Evolutionary conservation across 2,113 vertebrate species (phyloP).

Genomic region (Andinoacara biseriatus): DNA sequence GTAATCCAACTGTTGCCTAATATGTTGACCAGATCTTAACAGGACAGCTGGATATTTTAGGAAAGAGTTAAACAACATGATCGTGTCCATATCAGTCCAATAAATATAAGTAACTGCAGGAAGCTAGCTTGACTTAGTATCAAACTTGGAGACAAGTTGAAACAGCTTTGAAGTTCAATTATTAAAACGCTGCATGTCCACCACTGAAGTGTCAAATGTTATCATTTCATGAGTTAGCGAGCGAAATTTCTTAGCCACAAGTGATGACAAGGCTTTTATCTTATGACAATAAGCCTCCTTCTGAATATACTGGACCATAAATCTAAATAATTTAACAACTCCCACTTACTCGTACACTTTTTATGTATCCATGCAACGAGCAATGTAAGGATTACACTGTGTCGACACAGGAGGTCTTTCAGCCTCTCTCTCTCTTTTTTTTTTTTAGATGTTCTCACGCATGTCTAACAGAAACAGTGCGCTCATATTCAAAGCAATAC

Average conservation of each 20-base stretch:
- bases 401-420: not conserved
- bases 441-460: not conserved
- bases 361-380: not conserved
- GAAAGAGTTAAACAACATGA: not conserved
- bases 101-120: not conserved
- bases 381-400: not conserved
- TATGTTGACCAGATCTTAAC: not conserved
- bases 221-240: not conserved
- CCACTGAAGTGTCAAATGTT: not conserved
- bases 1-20: not conserved
- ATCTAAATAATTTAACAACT: constrained; percentile 13
- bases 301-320: not conserved
- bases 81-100: not conserved
- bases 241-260: not conserved
- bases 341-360: not conserved
- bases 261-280: not conserved
- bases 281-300: not conserved
- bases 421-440: not conserved
- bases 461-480: not conserved
- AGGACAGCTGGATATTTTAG: not conserved
- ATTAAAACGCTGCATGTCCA: not conserved
- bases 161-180: not conserved
- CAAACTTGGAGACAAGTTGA: not conserved
- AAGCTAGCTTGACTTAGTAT: not conserved
- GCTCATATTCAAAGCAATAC: not conserved